Evolutionary conservation across 2,113 vertebrate genomes (phyloP), one percentile per base, ranked within the genome.

Genomic region (Periophthalmodon schlosseri): DNA sequence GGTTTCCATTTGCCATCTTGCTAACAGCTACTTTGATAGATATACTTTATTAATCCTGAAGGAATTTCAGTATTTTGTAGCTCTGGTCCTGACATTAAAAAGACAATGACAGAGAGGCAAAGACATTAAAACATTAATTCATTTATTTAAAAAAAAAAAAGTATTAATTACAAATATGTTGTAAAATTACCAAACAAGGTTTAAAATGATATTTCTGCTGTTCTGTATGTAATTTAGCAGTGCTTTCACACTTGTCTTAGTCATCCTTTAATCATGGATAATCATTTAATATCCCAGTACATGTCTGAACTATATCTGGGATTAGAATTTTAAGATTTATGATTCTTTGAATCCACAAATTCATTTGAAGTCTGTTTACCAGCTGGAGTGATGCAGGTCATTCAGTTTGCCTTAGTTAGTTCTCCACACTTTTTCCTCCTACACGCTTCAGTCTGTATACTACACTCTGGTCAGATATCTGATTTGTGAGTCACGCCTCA

Each of bases 391-490:
- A 90, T 84, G 76, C 80, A 88, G 89, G 86, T 91, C 85, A 75
- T 83, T 85, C 81, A 77, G 86, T 83, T 85, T 90, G 79, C 78
- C 88, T 89, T 90, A 90, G 86, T 91, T 86, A 90, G 88, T 86
- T 39, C 84, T 91, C 89, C 88, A 90, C 89, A 84, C 88, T 90
- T 80, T 83, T 44, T 18, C 87, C 90, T 82, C 91, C 90, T 84
- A 91, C 89, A 91, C 89, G 80, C 75, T 57, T 77, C 80, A 60
- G 23, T 80, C 87, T 91, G 82, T 80, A 16, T 63, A 86, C 89
- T 86, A 88, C 74, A 70, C 84, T 80, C 80, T 90, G 90, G 90
- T 93, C 91, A 91, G 88, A 91, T 91, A 91, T 93, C 87, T 86
- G 89, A 89, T 87, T 88, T 79, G 83, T 92, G 91, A 91, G 89